Conservation (phyloP, 2,797 vertebrate species). For the Glossophaga mutica region DNA sequence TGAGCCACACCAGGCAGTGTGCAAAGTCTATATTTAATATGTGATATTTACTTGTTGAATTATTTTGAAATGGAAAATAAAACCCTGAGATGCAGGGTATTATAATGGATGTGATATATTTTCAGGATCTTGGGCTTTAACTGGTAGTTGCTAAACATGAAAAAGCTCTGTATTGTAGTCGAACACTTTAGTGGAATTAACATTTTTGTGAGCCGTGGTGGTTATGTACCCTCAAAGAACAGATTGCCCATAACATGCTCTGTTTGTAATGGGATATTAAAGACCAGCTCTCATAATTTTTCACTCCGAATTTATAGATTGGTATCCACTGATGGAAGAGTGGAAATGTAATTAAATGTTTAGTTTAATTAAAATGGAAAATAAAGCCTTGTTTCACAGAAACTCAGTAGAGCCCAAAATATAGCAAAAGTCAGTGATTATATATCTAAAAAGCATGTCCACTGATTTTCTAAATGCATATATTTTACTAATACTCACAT, state of each 20-base stretch:
- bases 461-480: constrained; percentile 56
- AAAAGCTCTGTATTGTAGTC: constrained; percentile 26
- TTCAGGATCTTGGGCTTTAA: constrained; percentile 20
- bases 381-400: constrained; percentile 75
- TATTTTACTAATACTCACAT: constrained; percentile 45
- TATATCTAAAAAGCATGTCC: constrained; percentile 60
- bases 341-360: constrained; percentile 80
- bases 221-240: constrained; percentile 70
- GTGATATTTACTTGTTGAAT: not conserved
- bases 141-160: not conserved
- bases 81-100: not conserved
- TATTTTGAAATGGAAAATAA: constrained; percentile 29
- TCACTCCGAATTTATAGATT: constrained; percentile 75
- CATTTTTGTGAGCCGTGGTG: constrained; percentile 49
- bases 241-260: constrained; percentile 79
- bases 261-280: constrained; percentile 73
- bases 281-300: constrained; percentile 73
- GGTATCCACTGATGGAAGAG: constrained; percentile 74
- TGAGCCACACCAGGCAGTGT: too few species aligned
- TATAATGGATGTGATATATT: not conserved
- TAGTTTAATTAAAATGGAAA: constrained; percentile 83
- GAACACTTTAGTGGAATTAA: constrained; percentile 38
- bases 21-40: not conserved
- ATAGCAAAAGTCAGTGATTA: constrained; percentile 73
- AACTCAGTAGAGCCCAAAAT: constrained; percentile 64